A percentile compares a stretch with the other conserved stretches of the same genome.
Conservation (phyloP, 1,140 invertebrate species). For the Dendroctonus ponderosae region DNA sequence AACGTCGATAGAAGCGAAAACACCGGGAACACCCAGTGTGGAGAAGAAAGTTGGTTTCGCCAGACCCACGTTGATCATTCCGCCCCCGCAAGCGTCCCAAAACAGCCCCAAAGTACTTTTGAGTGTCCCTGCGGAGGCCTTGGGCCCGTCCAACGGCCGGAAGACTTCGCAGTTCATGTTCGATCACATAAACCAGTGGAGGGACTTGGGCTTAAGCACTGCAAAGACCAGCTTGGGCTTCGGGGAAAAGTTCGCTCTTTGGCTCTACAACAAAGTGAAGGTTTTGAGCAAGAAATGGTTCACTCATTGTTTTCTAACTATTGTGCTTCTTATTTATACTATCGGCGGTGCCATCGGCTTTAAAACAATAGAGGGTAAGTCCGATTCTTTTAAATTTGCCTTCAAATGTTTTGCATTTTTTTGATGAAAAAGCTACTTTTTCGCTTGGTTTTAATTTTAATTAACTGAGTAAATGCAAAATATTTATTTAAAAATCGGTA, state of each 20-base stretch:
- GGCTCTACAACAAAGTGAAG: slow-evolving; percentile 75
- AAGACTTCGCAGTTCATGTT: slow-evolving; percentile 73
- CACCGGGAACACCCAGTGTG: slow-evolving; percentile 7
- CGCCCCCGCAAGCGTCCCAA: slow-evolving; percentile 30
- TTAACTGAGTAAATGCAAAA: too few relatives aligned
- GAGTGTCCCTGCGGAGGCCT: slow-evolving; percentile 6
- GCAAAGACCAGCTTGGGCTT: slow-evolving; percentile 66
- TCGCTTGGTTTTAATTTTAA: too few relatives aligned
- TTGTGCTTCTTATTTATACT: slow-evolving; percentile 75
- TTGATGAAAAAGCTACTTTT: too few relatives aligned
- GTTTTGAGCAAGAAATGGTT: slow-evolving; percentile 80
- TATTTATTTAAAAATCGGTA: too few relatives aligned
- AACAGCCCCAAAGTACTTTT: slow-evolving; percentile 3
- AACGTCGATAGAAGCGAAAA: not conserved
- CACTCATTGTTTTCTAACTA: slow-evolving; percentile 80
- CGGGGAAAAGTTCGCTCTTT: slow-evolving; percentile 77
- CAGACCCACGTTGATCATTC: slow-evolving; percentile 38
- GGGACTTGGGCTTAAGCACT: slow-evolving; percentile 52
- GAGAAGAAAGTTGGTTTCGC: slow-evolving; percentile 37
- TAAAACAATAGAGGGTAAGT: slow-evolving; percentile 70
- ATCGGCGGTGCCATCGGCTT: slow-evolving; percentile 76
- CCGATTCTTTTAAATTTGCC: not conserved
- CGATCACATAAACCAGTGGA: slow-evolving; percentile 71
- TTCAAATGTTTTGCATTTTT: too few relatives aligned
- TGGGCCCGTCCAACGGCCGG: slow-evolving; percentile 53